These are phyloP conservation scores for Probosciger aterrimus DNA, from an alignment of 2,113 vertebrate genomes.

Conservation along the genomic window DNA sequence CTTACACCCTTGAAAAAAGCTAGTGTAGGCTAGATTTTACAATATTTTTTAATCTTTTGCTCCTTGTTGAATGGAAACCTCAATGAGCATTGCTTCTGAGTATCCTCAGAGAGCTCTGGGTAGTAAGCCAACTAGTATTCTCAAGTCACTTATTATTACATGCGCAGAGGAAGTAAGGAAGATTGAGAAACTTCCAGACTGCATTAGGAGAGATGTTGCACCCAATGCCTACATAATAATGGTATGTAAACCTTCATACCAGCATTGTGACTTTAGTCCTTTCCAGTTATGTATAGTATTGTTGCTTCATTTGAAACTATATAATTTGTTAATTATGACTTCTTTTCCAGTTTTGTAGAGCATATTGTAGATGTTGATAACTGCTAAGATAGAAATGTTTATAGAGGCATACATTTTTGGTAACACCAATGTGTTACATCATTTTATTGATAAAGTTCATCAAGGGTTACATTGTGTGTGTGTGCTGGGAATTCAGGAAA, in stretches of 20 bases:
- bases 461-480: fast-evolving
- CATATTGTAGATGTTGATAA: background rate
- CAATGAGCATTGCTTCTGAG: background rate
- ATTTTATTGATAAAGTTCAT: background rate
- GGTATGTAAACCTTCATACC: fast-evolving
- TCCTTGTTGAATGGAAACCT: background rate
- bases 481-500: background rate
- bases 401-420: background rate
- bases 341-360: background rate
- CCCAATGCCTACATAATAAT: fast-evolving
- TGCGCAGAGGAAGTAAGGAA: background rate
- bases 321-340: too few species aligned
- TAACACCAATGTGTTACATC: background rate
- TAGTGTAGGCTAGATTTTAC: background rate
- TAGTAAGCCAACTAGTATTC: background rate
- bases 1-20: background rate
- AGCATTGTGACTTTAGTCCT: background rate
- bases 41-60: background rate
- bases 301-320: background rate
- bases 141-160: background rate
- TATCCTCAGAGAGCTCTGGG: background rate
- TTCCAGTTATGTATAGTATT: background rate
- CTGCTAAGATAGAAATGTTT: background rate
- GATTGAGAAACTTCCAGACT: background rate
- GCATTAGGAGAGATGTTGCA: background rate